Percentiles rank a stretch among this genome's conserved stretches.
Evolutionary conservation across 2,797 vertebrate species (phyloP).

Genomic region (Australoheros facetus): DNA sequence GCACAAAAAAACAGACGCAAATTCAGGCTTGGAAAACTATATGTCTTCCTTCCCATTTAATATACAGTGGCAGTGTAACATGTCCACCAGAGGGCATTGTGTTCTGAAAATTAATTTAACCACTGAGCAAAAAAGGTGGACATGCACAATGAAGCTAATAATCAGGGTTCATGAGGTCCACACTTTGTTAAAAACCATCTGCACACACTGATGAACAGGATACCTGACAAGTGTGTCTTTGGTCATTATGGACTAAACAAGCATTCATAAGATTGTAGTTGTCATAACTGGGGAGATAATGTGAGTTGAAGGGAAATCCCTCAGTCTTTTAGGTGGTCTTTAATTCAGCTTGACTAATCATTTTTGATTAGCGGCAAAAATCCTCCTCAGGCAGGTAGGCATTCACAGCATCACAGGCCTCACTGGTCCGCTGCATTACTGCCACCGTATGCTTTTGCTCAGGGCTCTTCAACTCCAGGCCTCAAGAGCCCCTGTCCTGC

Average conservation of each 20-base stretch:
- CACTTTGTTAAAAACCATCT: not conserved
- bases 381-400: slow-evolving; percentile 5
- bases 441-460: slow-evolving; percentile 4
- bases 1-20: not conserved
- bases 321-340: slow-evolving; percentile 5
- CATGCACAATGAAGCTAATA: not conserved
- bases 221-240: not conserved
- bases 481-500: no score
- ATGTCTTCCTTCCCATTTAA: not conserved
- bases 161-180: not conserved
- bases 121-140: not conserved
- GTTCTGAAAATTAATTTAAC: not conserved
- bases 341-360: slow-evolving; percentile 17
- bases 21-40: not conserved
- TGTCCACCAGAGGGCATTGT: not conserved
- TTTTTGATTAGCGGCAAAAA: not conserved
- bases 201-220: not conserved
- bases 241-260: not conserved
- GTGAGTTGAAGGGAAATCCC: slow-evolving; percentile 10
- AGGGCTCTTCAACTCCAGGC: no score
- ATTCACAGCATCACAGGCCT: slow-evolving; percentile 20
- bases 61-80: not conserved
- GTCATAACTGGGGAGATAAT: not conserved
- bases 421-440: slow-evolving; percentile 28
- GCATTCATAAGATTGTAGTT: not conserved